Evolutionary conservation across 1,140 invertebrate species (phyloP).

Genomic region (Brachionus rubens): DNA sequence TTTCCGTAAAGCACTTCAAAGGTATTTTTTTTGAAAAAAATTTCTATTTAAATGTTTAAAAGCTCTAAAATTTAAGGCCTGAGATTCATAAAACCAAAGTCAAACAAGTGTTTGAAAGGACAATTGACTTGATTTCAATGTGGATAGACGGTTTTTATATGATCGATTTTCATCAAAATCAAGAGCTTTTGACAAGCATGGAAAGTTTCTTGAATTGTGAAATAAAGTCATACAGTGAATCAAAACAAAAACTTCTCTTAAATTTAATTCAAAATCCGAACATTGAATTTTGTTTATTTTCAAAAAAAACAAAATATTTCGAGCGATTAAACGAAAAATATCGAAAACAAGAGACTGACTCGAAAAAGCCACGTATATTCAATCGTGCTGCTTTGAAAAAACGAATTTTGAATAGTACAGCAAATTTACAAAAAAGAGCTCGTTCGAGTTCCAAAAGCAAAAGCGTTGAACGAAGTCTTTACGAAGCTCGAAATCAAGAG

Average conservation of each 20-base stretch:
- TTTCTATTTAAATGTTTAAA: background rate
- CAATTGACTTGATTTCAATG: constrained; percentile 9
- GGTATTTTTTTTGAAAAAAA: background rate
- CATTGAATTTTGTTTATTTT: constrained; percentile 36
- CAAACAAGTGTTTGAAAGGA: background rate
- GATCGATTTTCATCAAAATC: constrained; percentile 39
- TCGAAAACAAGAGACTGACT: constrained; percentile 3
- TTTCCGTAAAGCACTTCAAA: background rate
- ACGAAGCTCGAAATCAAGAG: background rate
- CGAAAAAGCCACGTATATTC: background rate
- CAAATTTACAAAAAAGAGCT: background rate
- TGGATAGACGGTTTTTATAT: constrained; percentile 37
- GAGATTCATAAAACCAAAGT: background rate
- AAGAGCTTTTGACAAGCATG: background rate
- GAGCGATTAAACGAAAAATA: constrained; percentile 9
- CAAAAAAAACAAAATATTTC: constrained; percentile 31
- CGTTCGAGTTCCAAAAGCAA: constrained; percentile 28
- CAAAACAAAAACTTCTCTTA: background rate
- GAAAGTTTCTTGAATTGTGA: constrained; percentile 16
- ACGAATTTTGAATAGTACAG: constrained; percentile 8
- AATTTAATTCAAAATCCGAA: constrained; percentile 17
- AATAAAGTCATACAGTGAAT: background rate
- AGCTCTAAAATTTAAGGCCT: background rate
- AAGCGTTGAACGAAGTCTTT: background rate
- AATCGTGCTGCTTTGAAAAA: constrained; percentile 11